A percentile compares a stretch with the other conserved stretches of the same genome.
Conservation (phyloP, 2,797 vertebrate species). For the Gambelia wislizenii region DNA sequence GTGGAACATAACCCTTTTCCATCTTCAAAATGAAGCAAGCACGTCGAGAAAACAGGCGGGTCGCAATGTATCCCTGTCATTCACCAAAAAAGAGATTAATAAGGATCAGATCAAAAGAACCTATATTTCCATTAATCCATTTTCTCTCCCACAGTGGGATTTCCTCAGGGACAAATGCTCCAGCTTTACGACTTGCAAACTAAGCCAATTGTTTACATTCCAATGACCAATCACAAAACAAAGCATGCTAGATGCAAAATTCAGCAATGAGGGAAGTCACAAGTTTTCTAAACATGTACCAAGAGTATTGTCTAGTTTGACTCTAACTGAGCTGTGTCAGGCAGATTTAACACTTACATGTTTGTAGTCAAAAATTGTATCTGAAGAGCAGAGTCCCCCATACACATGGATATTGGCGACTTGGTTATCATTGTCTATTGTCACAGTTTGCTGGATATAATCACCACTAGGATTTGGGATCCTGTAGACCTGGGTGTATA, state of each 20-base stretch:
- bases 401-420: slow-evolving; percentile 65
- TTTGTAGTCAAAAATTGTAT: slow-evolving; percentile 78
- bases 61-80: slow-evolving; percentile 75
- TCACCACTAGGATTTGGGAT: slow-evolving; percentile 36
- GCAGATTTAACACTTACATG: slow-evolving; percentile 65
- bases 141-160: too few species aligned
- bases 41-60: slow-evolving; percentile 65
- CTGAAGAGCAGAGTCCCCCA: slow-evolving; percentile 74
- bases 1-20: slow-evolving; percentile 53
- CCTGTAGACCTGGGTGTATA: slow-evolving; percentile 57
- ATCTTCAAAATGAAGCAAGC: slow-evolving; percentile 80
- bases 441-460: slow-evolving; percentile 73
- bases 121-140: too few species aligned
- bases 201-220: too few species aligned
- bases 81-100: neutral
- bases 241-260: too few species aligned
- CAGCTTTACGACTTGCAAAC: too few species aligned
- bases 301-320: neutral
- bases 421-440: slow-evolving; percentile 63
- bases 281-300: neutral
- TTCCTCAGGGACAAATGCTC: too few species aligned
- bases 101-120: neutral
- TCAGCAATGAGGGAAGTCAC: too few species aligned
- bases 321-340: neutral
- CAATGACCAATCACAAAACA: too few species aligned